These are phyloP conservation scores for Cataglyphis hispanica DNA, from an alignment of 1,140 invertebrate species.

Conservation along the genomic window DNA sequence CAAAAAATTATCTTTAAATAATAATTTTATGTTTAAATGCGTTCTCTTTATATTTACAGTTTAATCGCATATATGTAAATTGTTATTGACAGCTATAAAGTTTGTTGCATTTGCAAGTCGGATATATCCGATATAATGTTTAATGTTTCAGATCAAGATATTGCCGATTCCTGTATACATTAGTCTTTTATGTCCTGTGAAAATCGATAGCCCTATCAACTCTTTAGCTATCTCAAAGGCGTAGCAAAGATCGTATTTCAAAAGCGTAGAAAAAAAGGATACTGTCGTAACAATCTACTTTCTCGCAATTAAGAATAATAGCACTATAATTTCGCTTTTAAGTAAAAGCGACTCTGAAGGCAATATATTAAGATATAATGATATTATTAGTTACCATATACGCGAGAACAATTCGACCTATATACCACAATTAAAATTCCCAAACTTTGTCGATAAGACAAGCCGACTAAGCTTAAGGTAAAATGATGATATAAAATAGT, in stretches of 20 bases:
- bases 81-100: background rate
- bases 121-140: conserved; percentile 22
- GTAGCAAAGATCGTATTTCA: conserved; percentile 31
- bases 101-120: background rate
- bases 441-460: conserved; percentile 25
- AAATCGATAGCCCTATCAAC: conserved; percentile 39
- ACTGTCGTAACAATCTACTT: conserved; percentile 46
- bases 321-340: conserved; percentile 8
- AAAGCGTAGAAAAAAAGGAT: conserved; percentile 5
- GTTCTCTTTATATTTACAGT: background rate
- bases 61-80: background rate
- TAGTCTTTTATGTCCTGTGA: conserved; percentile 40
- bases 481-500: conserved; percentile 35
- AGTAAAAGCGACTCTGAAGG: background rate
- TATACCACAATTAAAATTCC: conserved; percentile 40
- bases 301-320: conserved; percentile 56
- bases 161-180: background rate
- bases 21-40: background rate
- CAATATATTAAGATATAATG: conserved; percentile 48
- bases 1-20: too few relatives aligned
- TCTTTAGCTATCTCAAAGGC: conserved; percentile 31
- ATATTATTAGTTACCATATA: conserved; percentile 36
- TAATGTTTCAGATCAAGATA: conserved; percentile 12
- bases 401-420: conserved; percentile 20
- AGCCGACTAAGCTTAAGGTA: conserved; percentile 26